A percentile compares a stretch with the other conserved stretches of the same genome.
Evolutionary conservation across 1,140 invertebrate species (phyloP).

Genomic region (Sarcophaga bullata): DNA sequence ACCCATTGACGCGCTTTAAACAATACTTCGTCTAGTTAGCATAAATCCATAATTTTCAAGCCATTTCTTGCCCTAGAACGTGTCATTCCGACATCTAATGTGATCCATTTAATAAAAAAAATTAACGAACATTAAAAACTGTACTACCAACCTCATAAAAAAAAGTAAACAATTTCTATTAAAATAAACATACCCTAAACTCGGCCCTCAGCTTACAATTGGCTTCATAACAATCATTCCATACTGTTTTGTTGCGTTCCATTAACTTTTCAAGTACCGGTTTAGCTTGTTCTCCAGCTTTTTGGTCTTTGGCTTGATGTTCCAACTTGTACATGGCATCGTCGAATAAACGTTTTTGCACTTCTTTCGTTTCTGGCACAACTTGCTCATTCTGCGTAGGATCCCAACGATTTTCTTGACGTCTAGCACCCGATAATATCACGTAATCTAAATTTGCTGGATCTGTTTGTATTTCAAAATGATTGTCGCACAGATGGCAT

Average conservation of each 20-base stretch:
- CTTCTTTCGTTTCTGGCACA: slow-evolving; percentile 89
- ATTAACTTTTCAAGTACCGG: slow-evolving; percentile 79
- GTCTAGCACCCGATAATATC: slow-evolving; percentile 90
- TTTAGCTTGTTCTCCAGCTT: slow-evolving; percentile 75
- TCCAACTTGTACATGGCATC: slow-evolving; percentile 98
- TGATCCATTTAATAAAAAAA: no score
- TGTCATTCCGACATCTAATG: no score
- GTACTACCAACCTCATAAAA: no score
- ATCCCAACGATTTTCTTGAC: slow-evolving; percentile 99
- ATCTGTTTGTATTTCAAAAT: slow-evolving; percentile 99
- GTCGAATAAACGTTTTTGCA: slow-evolving; percentile 85
- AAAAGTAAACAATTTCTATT: neutral
- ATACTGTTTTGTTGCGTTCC: slow-evolving; percentile 79
- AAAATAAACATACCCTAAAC: slow-evolving; percentile 76
- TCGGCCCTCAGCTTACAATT: slow-evolving; percentile 83
- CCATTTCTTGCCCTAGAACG: no score
- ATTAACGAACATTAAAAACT: no score
- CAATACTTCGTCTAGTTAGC: no score
- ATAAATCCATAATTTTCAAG: no score
- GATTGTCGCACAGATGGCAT: slow-evolving; percentile 97
- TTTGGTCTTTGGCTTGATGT: slow-evolving; percentile 86
- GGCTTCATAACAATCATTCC: slow-evolving; percentile 91
- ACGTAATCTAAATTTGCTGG: slow-evolving; percentile 98
- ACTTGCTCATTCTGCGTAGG: slow-evolving; percentile 95
- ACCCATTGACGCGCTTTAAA: no score